Conservation (phyloP, 2,888 invertebrate species). For the Argynnis bischoffii region DNA sequence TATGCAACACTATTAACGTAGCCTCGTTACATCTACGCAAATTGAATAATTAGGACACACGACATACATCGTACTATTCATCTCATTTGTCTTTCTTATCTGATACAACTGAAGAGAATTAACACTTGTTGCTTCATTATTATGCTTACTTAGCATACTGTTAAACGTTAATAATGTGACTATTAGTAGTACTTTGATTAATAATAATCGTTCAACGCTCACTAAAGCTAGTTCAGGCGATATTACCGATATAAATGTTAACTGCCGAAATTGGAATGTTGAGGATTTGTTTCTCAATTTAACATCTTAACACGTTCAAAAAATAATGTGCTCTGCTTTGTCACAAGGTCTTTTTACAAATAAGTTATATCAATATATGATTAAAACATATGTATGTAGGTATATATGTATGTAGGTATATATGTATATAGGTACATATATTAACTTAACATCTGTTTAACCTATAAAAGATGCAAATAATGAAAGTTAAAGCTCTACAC, state of each 20-base stretch:
- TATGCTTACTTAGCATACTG: not conserved
- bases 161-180: not conserved
- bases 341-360: no score
- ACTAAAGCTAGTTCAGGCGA: not conserved
- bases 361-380: no score
- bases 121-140: constrained; percentile 25
- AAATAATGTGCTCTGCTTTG: no score
- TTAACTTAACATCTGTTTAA: not conserved
- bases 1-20: constrained; percentile 74
- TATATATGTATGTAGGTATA: no score
- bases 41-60: constrained; percentile 48
- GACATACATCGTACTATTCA: constrained; percentile 13
- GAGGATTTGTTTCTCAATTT: no score
- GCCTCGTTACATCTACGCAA: constrained; percentile 56
- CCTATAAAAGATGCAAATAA: constrained; percentile 18
- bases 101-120: constrained; percentile 12
- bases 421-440: no score
- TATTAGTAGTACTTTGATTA: not conserved
- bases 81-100: constrained; percentile 12
- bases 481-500: constrained; percentile 30
- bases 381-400: no score
- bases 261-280: no score
- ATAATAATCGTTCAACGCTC: not conserved
- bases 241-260: no score
- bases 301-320: no score